Base-by-base conservation (phyloP, 1,140 invertebrate genomes). In the Geopemphigus sp. region DNA sequence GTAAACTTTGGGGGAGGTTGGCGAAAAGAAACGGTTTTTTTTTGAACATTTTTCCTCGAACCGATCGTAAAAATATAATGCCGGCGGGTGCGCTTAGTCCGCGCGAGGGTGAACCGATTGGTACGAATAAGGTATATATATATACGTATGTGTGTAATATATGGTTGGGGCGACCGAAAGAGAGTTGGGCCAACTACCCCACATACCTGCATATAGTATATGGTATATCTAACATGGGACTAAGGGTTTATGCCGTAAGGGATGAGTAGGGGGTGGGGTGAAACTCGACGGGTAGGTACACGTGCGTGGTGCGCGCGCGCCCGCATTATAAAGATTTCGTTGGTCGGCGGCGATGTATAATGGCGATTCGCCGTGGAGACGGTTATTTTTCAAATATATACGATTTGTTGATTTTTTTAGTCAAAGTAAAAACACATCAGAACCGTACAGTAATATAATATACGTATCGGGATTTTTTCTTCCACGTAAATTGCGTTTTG, bases 301-400 rank as follows among this genome's bases (percentile, higher is more conserved):
- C 32, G 19, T 19, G 11, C n/a, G 8, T 29, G 10, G 17, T n/a
- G 29, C 32, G 19, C 32, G 15, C 2, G 5, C 6, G 61, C 11
- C 11, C 24, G 24, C 5, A 17, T 6, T 39, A 47, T 19, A 53
- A 29, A 53, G 24, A 70, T 70, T 70, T 53, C 47, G 47, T 70
- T 53, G 68, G 24, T 11, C 24, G 24, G 24, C 45, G 14, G 8
- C n/a, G 15, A 8, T 39, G 32, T 8, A 24, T 8, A 22, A 47
- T 29, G 26, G 19, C 68, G 24, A 53, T 70, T 8, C 66, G 66
- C 45, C 5, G 66, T 17, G n/a, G 61, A 39, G 63, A 70, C 68
- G 68, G 68, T 70, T 70, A 70, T 70, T 70, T 70, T 70, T 70
- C 68, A 70, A 70, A 70, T 53, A 5, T 26, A 53, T 70, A 39